phyloP scores from a whole-genome alignment of 2,113 vertebrate genomes.

The Panthera tigris region DNA sequence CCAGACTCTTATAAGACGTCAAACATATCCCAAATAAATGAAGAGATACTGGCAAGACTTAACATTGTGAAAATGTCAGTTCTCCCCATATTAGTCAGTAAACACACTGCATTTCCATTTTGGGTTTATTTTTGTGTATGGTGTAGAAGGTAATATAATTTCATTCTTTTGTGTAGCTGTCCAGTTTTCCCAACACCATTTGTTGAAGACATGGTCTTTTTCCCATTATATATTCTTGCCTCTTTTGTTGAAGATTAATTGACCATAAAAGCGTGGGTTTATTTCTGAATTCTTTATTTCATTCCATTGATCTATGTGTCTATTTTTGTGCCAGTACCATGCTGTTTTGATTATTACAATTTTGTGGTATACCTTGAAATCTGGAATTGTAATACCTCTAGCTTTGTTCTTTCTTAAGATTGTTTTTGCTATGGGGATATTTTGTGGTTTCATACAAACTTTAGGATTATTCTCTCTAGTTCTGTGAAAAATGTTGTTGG shows the following conservation, averaged over 20 bases:
- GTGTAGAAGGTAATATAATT: neutral
- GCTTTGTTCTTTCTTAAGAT: neutral
- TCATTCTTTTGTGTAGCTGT: neutral
- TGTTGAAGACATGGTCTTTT: neutral
- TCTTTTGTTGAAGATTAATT: neutral
- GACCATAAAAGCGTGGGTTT: neutral
- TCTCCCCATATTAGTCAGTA: neutral
- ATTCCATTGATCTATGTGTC: neutral
- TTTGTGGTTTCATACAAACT: neutral
- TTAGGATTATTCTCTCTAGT: neutral
- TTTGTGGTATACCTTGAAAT: neutral
- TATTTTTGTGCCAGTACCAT: neutral
- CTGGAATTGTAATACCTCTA: neutral
- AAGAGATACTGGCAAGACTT: neutral
- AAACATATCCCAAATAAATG: constrained; percentile 1
- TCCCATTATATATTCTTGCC: neutral
- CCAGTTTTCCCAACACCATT: neutral
- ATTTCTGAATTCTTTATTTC: neutral
- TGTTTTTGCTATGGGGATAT: neutral
- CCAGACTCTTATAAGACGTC: neutral
- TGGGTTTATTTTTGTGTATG: neutral
- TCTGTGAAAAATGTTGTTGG: neutral
- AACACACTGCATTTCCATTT: neutral
- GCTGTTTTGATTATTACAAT: neutral
- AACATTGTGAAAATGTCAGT: constrained; percentile 23